phyloP scores from a whole-genome alignment of 2,113 vertebrate species.

The Callospermophilus lateralis region DNA sequence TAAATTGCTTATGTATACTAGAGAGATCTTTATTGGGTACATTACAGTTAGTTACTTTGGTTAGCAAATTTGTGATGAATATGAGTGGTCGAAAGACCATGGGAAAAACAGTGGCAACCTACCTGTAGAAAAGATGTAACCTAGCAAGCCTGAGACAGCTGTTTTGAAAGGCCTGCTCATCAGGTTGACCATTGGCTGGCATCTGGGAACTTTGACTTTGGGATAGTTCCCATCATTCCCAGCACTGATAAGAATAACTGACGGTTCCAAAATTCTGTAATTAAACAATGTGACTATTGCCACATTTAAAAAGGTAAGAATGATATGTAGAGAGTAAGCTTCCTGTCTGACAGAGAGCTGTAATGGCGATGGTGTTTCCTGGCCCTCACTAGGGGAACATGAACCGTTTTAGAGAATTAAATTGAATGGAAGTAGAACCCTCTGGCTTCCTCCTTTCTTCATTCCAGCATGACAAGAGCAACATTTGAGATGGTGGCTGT shows the following conservation, averaged over 20 bases:
- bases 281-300: neutral
- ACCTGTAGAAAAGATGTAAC: neutral
- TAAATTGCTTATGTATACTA: neutral
- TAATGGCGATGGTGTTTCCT: neutral
- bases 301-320: neutral
- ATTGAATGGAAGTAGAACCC: neutral
- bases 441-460: neutral
- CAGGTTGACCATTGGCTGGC: no score
- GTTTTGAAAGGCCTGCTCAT: no score
- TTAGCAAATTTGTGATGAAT: neutral
- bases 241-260: neutral
- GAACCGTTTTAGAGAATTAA: neutral
- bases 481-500: neutral
- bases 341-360: neutral
- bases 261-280: neutral
- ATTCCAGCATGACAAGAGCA: neutral
- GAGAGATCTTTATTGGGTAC: neutral
- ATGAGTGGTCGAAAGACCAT: neutral
- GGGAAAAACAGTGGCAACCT: neutral
- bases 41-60: neutral
- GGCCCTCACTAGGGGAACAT: neutral
- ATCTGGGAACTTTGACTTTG: neutral
- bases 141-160: no score
- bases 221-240: no score
- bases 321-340: neutral